Evolutionary conservation across 2,797 vertebrate genomes (phyloP).

Genomic region (Buphagus erythrorhynchus): DNA sequence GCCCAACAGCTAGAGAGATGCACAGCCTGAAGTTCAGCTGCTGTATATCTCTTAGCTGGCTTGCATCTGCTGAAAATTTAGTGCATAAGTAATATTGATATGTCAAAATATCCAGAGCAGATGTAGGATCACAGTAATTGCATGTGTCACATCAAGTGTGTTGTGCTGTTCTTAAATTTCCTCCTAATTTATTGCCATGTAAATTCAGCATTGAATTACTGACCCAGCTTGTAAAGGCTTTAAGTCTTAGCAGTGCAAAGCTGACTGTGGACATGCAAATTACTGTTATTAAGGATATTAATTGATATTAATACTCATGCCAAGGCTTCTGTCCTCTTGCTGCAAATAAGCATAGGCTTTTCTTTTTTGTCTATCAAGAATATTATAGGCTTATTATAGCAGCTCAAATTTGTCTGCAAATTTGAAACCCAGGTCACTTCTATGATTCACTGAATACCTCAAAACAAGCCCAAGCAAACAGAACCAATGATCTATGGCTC

Average conservation of each 20-base stretch:
- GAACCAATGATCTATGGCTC: neutral
- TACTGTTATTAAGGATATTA: constrained; percentile 10
- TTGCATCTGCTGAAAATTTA: neutral
- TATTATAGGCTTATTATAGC: neutral
- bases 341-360: neutral
- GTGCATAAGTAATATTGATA: neutral
- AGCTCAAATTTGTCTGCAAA: neutral
- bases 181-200: neutral
- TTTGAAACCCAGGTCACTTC: neutral
- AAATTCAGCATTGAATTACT: neutral
- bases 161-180: neutral
- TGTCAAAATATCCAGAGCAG: neutral
- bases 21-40: neutral
- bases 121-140: neutral
- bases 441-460: neutral
- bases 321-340: neutral
- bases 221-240: neutral
- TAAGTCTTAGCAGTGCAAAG: neutral
- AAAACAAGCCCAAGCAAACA: neutral
- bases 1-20: neutral
- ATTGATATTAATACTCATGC: neutral
- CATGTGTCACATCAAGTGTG: neutral
- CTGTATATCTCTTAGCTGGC: neutral
- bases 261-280: neutral
- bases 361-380: neutral